A percentile compares a stretch with the other conserved stretches of the same genome.
phyloP scores from a whole-genome alignment of 2,888 invertebrate genomes.

The Lamellibrachia columna region DNA sequence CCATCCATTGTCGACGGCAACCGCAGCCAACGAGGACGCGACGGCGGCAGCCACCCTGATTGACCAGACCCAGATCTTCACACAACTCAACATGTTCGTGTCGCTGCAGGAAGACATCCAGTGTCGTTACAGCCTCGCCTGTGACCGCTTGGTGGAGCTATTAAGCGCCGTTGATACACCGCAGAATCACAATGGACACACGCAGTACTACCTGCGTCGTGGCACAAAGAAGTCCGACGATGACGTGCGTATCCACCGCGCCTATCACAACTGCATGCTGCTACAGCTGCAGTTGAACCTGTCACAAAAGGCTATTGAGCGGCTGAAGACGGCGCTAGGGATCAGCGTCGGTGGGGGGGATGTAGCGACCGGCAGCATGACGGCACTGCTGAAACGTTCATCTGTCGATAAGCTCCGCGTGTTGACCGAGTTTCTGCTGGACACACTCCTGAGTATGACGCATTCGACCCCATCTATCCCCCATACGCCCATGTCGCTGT shows the following conservation, averaged over 20 bases:
- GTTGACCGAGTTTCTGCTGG: slow-evolving; percentile 82
- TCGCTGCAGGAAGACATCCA: slow-evolving; percentile 82
- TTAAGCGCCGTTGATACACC: slow-evolving; percentile 68
- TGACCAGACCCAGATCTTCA: slow-evolving; percentile 53
- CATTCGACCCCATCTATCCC: slow-evolving; percentile 64
- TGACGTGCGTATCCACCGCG: slow-evolving; percentile 67
- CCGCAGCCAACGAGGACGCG: not conserved
- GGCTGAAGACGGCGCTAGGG: slow-evolving; percentile 74
- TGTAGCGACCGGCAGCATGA: slow-evolving; percentile 23
- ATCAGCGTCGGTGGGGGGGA: slow-evolving; percentile 29
- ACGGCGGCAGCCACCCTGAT: not conserved
- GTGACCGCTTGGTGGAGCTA: slow-evolving; percentile 83
- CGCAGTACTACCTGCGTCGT: slow-evolving; percentile 74
- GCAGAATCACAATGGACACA: slow-evolving; percentile 68
- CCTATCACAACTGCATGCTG: slow-evolving; percentile 82
- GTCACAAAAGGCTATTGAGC: slow-evolving; percentile 72
- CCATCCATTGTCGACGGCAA: not conserved
- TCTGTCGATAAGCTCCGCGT: slow-evolving; percentile 86
- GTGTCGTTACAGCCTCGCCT: slow-evolving; percentile 83
- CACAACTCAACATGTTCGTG: slow-evolving; percentile 72
- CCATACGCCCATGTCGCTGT: slow-evolving; percentile 47
- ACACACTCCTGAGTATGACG: slow-evolving; percentile 74
- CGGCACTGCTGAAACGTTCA: slow-evolving; percentile 68
- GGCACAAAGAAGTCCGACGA: slow-evolving; percentile 69
- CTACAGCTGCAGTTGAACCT: slow-evolving; percentile 90